Evolutionary conservation across 1,140 invertebrate species (phyloP).

Genomic region (Parasteatoda tepidariorum): DNA sequence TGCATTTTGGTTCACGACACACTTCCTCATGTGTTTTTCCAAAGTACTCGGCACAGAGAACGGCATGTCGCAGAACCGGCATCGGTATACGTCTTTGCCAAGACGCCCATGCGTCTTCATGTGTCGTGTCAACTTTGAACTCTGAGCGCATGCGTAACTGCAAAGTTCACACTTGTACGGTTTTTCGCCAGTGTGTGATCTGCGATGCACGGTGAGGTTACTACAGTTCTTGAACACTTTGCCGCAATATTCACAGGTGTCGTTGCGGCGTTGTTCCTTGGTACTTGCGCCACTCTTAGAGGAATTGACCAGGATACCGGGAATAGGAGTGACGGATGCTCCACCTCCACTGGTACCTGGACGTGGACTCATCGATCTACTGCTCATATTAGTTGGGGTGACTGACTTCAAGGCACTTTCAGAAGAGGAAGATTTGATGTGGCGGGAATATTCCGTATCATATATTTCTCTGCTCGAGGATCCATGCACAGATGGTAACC

Average conservation of each 20-base stretch:
- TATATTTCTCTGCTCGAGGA: constrained; percentile 21
- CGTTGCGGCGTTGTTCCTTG: constrained; percentile 67
- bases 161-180: constrained; percentile 75
- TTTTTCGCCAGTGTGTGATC: constrained; percentile 79
- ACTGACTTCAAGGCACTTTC: constrained; percentile 65
- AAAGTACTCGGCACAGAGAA: constrained; percentile 74
- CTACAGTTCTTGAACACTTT: constrained; percentile 94
- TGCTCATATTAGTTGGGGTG: constrained; percentile 36
- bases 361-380: constrained; percentile 78
- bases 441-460: constrained; percentile 21
- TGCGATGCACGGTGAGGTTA: constrained; percentile 90
- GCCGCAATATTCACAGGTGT: constrained; percentile 81
- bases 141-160: constrained; percentile 72
- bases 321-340: constrained; percentile 21
- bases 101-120: constrained; percentile 78
- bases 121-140: constrained; percentile 86
- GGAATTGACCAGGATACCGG: constrained; percentile 15
- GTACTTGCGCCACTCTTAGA: constrained; percentile 65
- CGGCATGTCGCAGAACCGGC: constrained; percentile 74
- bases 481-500: constrained; percentile 73
- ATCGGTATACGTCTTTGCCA: constrained; percentile 72
- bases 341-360: constrained; percentile 86
- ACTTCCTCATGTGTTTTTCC: constrained; percentile 75
- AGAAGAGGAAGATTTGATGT: constrained; percentile 61
- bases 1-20: constrained; percentile 66